Conservation (phyloP, 2,888 invertebrate genomes). For the Hirtodrosophila alboralis region DNA sequence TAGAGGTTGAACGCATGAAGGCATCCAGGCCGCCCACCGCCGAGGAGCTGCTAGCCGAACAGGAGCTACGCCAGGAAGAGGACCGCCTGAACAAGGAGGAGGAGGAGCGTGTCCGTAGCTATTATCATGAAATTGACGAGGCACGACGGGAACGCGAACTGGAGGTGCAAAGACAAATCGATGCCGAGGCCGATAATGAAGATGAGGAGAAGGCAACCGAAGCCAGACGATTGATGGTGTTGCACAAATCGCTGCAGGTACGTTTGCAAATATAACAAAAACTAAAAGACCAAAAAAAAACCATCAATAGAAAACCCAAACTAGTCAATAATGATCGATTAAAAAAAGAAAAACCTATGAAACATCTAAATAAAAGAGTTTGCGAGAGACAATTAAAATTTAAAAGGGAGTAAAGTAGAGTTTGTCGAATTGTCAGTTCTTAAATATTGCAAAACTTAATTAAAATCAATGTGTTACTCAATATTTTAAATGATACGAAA, state of each 20-base stretch:
- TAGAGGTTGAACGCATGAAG: slow-evolving; percentile 58
- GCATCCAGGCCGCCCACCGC: slow-evolving; percentile 32
- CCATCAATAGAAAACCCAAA: background rate
- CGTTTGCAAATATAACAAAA: background rate
- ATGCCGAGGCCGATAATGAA: slow-evolving; percentile 46
- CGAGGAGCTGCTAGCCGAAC: slow-evolving; percentile 48
- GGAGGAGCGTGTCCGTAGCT: slow-evolving; percentile 50
- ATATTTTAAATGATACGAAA: too few relatives aligned
- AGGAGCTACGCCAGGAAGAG: slow-evolving; percentile 48
- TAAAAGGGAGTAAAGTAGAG: too few relatives aligned
- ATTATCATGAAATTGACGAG: slow-evolving; percentile 57
- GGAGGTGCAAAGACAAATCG: slow-evolving; percentile 40
- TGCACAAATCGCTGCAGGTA: slow-evolving; percentile 87
- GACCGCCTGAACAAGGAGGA: slow-evolving; percentile 52
- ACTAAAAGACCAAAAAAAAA: slow-evolving; percentile 4
- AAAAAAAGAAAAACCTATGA: too few relatives aligned
- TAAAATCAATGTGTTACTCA: too few relatives aligned
- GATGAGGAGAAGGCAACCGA: slow-evolving; percentile 46
- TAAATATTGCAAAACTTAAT: too few relatives aligned
- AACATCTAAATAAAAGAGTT: too few relatives aligned
- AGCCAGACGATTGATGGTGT: slow-evolving; percentile 85
- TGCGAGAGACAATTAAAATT: too few relatives aligned
- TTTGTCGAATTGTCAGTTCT: too few relatives aligned
- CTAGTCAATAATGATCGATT: too few relatives aligned
- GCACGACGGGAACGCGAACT: slow-evolving; percentile 54